Evolutionary conservation across 2,113 vertebrate species (phyloP).

Genomic region (Nicator chloris): DNA sequence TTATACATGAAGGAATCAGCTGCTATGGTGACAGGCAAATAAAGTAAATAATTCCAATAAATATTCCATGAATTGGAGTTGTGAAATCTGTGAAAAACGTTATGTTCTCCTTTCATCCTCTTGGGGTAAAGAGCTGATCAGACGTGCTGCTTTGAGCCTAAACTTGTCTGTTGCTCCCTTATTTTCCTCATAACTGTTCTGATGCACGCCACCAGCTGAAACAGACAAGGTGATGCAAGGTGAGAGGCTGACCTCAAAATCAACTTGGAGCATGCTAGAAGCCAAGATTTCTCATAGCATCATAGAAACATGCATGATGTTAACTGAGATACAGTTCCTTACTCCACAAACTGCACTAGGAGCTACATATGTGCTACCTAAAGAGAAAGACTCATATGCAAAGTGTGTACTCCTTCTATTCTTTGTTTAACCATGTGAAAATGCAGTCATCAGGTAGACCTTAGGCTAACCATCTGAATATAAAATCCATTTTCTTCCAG

Average conservation of each 20-base stretch:
- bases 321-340: not conserved
- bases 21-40: slow-evolving; percentile 51
- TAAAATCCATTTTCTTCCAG: not conserved
- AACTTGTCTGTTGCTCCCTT: not conserved
- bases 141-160: not conserved
- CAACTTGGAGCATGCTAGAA: not conserved
- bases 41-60: slow-evolving; percentile 54
- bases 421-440: not conserved
- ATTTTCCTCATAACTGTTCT: not conserved
- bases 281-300: not conserved
- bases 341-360: not conserved
- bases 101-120: not conserved
- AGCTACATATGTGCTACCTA: not conserved
- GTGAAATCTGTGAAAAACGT: slow-evolving; percentile 43
- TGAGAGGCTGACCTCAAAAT: not conserved
- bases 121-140: not conserved
- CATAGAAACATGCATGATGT: not conserved
- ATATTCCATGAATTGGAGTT: slow-evolving; percentile 19
- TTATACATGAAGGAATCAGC: not conserved
- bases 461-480: not conserved
- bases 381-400: not conserved
- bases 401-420: not conserved
- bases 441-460: not conserved
- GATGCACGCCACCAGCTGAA: not conserved
- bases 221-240: not conserved